Conservation (phyloP, 2,797 vertebrate species). For the Eupleurogrammus muticus region DNA sequence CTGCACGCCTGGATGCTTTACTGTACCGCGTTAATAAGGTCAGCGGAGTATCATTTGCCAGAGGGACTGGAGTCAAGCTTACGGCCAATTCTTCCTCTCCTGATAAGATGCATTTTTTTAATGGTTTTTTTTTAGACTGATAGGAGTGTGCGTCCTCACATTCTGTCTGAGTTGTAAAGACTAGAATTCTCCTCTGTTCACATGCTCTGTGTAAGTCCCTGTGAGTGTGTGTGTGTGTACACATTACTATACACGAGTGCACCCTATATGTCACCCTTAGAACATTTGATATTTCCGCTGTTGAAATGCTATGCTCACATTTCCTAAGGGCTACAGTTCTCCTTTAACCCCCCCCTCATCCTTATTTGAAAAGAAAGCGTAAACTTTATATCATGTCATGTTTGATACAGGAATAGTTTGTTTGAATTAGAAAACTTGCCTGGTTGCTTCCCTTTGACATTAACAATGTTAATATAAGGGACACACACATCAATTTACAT, state of each 20-base stretch:
- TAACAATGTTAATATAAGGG: not conserved
- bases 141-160: conserved; percentile 54
- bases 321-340: conserved; percentile 60
- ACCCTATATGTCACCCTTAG: conserved; percentile 26
- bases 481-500: not conserved
- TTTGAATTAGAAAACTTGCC: not conserved
- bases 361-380: not conserved
- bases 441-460: not conserved
- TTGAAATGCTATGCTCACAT: conserved; percentile 75
- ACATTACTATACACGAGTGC: not conserved
- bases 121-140: conserved; percentile 68
- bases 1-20: conserved; percentile 69
- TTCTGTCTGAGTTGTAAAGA: conserved; percentile 56
- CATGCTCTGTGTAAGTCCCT: conserved; percentile 24
- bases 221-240: conserved; percentile 14
- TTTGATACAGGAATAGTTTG: not conserved
- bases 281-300: conserved; percentile 67
- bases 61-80: conserved; percentile 59
- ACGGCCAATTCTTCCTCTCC: conserved; percentile 49
- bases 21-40: conserved; percentile 79
- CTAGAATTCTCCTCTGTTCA: conserved; percentile 16
- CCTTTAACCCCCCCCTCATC: conserved; percentile 21
- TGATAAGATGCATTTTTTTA: conserved; percentile 73
- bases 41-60: conserved; percentile 66
- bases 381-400: not conserved